Base-by-base conservation (phyloP, 1,140 invertebrate species). In the Drosophila setifemur region DNA sequence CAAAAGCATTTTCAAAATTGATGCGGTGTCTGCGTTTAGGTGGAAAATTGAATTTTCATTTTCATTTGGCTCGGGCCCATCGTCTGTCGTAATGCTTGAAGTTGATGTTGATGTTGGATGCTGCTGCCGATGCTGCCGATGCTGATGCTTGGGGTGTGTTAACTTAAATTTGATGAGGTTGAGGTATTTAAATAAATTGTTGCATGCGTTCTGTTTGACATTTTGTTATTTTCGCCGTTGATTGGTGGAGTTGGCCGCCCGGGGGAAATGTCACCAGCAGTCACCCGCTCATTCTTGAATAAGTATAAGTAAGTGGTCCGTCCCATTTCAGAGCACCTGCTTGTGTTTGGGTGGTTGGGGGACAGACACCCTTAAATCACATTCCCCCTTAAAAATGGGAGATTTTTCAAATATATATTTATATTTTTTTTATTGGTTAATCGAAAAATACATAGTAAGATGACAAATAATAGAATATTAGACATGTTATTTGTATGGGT, bases 21-120 rank as follows among this genome's bases (percentile, higher is more conserved):
- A 88, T 88, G 79, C 86, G 76, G 68, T 82, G 82, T 86, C 78
- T 87, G 82, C 77, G 82, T 87, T 89, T 89, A 79, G 74, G 82
- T 89, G 81, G 87, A 89, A 89, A 89, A 89, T 89, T 85, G 82
- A 89, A 89, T 89, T 89, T 83, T 89, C 81, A 82, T 81, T 83
- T 83, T 86, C 73, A 67, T 73, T 75, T 82, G 54, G 26, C 48
- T 18, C 29, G 3, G 21, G 23, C 39, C 9, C 37, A 16, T 29
- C 53, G 39, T 54, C 61, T 68, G 61, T 60, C 58, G 57, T 64
- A 72, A 71, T 48, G 63, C 53, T 43, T 42, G 19, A 37, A 37
- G 47, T 31, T 6, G 45, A 12, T 25, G 28, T 31, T 23, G 21
- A 3, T 23, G 21, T 5, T 23, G 2, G n/a, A 12, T 53, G 53